Conservation (phyloP, 2,888 invertebrate genomes). For the Troilus luridus region DNA sequence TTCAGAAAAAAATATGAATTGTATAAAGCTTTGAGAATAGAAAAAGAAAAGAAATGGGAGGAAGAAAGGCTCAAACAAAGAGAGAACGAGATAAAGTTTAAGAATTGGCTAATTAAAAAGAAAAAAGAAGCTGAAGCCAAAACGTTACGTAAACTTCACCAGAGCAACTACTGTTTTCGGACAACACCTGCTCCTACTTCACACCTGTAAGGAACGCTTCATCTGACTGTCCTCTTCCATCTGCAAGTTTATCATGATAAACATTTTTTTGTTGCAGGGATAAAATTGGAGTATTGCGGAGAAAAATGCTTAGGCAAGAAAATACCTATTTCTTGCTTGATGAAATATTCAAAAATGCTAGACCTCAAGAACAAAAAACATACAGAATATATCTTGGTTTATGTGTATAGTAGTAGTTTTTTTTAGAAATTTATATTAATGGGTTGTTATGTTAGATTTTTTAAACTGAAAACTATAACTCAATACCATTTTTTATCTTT, state of each 20-base stretch:
- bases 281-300: conserved; percentile 64
- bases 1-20: conserved; percentile 64
- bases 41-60: conserved; percentile 63
- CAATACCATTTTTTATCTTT: background rate
- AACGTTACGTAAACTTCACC: conserved; percentile 61
- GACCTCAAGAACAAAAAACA: conserved; percentile 65
- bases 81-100: conserved; percentile 66
- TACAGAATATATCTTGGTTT: conserved; percentile 65
- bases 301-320: conserved; percentile 63
- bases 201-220: conserved; percentile 63
- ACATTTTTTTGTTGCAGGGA: conserved; percentile 62
- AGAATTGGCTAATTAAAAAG: conserved; percentile 66
- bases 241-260: background rate
- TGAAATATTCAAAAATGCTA: conserved; percentile 64
- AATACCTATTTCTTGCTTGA: conserved; percentile 64
- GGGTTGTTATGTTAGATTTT: background rate
- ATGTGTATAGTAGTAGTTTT: conserved; percentile 56
- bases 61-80: conserved; percentile 65
- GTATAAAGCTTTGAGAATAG: conserved; percentile 59
- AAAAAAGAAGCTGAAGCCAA: conserved; percentile 64
- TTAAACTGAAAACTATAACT: background rate
- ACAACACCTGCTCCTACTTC: conserved; percentile 64
- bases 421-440: background rate
- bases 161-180: conserved; percentile 61
- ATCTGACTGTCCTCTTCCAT: background rate